phyloP scores from a whole-genome alignment of 2,113 vertebrate species.

The Aspiorhynchus laticeps region DNA sequence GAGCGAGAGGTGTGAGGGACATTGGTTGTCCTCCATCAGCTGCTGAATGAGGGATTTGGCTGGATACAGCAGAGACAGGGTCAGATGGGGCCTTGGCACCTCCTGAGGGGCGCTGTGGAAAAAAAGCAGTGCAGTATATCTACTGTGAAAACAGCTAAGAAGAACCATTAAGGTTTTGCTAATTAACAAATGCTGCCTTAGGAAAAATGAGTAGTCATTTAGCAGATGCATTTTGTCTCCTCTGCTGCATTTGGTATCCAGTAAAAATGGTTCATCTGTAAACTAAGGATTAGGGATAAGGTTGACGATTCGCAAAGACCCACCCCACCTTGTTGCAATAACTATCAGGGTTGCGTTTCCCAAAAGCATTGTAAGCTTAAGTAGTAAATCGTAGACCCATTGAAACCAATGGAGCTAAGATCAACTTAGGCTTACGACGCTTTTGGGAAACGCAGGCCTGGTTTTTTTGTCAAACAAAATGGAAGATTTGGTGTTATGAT shows the following conservation, averaged over 20 bases:
- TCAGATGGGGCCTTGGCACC: constrained; percentile 65
- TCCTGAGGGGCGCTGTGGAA: constrained; percentile 70
- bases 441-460: too few relatives aligned
- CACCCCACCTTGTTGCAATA: too few relatives aligned
- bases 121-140: background rate
- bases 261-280: background rate
- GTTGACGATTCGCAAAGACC: too few relatives aligned
- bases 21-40: constrained; percentile 86
- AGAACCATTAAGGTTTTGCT: background rate
- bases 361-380: too few relatives aligned
- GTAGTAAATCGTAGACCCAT: too few relatives aligned
- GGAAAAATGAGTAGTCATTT: background rate
- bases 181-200: background rate
- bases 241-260: background rate
- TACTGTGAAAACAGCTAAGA: background rate
- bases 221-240: background rate
- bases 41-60: constrained; percentile 78
- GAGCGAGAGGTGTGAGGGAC: constrained; percentile 81
- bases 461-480: too few relatives aligned
- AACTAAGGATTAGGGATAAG: background rate
- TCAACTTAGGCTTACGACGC: too few relatives aligned
- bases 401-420: too few relatives aligned
- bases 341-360: too few relatives aligned
- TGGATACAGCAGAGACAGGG: constrained; percentile 77
- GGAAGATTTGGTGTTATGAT: too few relatives aligned